Evolutionary conservation across 2,888 invertebrate species (phyloP).

Genomic region (Nematopogon swammerdamellus): DNA sequence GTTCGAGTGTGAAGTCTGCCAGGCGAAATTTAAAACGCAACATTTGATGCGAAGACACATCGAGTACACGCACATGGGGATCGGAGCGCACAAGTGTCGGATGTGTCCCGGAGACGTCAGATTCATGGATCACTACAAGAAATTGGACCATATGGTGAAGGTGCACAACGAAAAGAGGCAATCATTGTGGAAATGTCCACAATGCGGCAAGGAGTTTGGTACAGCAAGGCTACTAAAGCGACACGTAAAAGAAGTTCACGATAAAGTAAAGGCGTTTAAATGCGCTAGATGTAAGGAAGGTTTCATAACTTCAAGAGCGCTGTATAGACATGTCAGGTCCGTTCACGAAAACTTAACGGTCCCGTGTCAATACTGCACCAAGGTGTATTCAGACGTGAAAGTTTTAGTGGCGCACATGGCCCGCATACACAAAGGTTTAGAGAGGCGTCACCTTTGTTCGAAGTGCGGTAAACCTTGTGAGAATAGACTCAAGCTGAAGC

Average conservation of each 20-base stretch:
- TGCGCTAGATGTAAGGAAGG: no score
- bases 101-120: no score
- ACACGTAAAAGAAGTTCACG: no score
- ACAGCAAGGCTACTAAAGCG: no score
- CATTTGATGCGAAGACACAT: slow-evolving; percentile 35
- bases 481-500: neutral
- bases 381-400: neutral
- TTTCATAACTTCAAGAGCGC: no score
- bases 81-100: no score
- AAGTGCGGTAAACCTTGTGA: neutral
- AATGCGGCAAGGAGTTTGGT: no score
- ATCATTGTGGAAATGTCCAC: neutral
- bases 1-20: slow-evolving; percentile 44
- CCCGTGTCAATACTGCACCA: neutral
- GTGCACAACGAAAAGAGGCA: no score
- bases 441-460: neutral
- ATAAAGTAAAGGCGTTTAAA: no score
- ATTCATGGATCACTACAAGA: no score
- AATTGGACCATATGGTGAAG: no score
- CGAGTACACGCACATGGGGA: slow-evolving; percentile 20
- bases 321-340: neutral
- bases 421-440: neutral
- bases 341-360: neutral
- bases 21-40: slow-evolving; percentile 32
- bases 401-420: neutral